Conservation (phyloP, 1,140 invertebrate genomes). For the Drosophila melanogaster region Release_6_plus_ISO1_MT NT_037436.4:11945501-11946000, state of each 20-base stretch:
- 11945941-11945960: slow-evolving; percentile 50
- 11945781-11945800: not conserved
- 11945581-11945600: too few relatives aligned
- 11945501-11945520: too few relatives aligned
- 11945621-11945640: too few relatives aligned
- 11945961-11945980: slow-evolving; percentile 28
- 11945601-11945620: too few relatives aligned
- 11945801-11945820: not conserved
- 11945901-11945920: slow-evolving; percentile 18
- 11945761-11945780: not conserved
- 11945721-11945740: not conserved
- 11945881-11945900: slow-evolving; percentile 31
- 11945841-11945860: slow-evolving; percentile 18
- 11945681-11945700: too few relatives aligned
- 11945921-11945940: slow-evolving; percentile 50
- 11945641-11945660: too few relatives aligned
- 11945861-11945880: slow-evolving; percentile 29
- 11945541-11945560: too few relatives aligned
- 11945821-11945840: not conserved
- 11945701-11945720: too few relatives aligned
- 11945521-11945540: too few relatives aligned
- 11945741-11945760: not conserved
- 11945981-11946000: not conserved
- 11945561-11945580: too few relatives aligned
- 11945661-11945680: too few relatives aligned